Evolutionary conservation across 92 coral and sea anemone genomes (phyloP), one percentile per base, ranked within the genome.

Genomic region (Galaxea fascicularis): DNA sequence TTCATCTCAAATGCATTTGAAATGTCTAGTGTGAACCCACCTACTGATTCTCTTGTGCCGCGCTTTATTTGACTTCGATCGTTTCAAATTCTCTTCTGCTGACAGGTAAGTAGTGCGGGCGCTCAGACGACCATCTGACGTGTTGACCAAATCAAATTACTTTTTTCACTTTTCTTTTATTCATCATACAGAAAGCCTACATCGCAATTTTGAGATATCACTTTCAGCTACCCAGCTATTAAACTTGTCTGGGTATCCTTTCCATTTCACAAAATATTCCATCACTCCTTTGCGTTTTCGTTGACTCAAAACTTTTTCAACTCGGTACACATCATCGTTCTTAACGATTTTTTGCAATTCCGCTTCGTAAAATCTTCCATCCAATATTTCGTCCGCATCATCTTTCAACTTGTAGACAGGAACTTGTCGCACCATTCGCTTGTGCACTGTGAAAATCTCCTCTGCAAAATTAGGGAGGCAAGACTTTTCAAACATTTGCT

Each of bases 61-160:
- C 82, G 86, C 80, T 82, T 92, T 92, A 92, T 82, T 77, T 87
- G 30, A 90, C 80, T 59, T 89, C 86, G 70, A 89, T 79, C 6
- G 67, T 81, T 10, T 89, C 92, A 53, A 92, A 66, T 31, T 70
- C 28, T 74, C 87, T 91, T 76, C 86, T 91, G 82, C 79, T 76
- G 85, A 91, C 91, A 24, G 89, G 89, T 67, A 91, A 17, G 47
- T 91, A 91, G 54, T 91, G 94, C 52, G 79, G 79, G 79, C 79
- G 85, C 80, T 59, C 20, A 56, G 80, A 87, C 0, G 86, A 46
- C 15, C 30, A 25, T 20, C 79, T 54, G 16, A 84, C 69, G 0
- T 78, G 81, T 31, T 83, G 27, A 0, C 83, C 92, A 62, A 46
- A 15, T 27, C 54, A n/a, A n/a, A n/a, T 10, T 26, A 56, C 45